A percentile compares a stretch with the other conserved stretches of the same genome.
phyloP scores from a whole-genome alignment of 2,888 invertebrate species.

The Clostera curtula region DNA sequence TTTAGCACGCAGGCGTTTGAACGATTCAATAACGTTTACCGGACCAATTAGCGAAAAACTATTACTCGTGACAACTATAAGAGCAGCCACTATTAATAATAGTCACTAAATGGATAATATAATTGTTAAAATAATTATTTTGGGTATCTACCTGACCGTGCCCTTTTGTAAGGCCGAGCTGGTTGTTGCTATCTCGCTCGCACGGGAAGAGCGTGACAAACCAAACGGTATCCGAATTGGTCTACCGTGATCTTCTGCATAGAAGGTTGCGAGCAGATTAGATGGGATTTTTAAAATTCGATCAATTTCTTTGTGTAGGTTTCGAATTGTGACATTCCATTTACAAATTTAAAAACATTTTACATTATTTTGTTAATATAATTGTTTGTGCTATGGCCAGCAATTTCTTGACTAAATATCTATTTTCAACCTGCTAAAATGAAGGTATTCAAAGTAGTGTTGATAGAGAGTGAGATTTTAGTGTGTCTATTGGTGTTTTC shows the following conservation, averaged over 20 bases:
- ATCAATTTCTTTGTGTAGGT: slow-evolving; percentile 14
- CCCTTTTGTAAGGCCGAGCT: slow-evolving; percentile 36
- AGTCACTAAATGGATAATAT: slow-evolving; percentile 11
- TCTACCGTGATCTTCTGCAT: slow-evolving; percentile 26
- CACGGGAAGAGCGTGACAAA: slow-evolving; percentile 21
- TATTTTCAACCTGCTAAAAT: too few species aligned
- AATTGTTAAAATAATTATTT: slow-evolving; percentile 7
- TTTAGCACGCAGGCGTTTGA: slow-evolving; percentile 4
- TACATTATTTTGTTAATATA: too few species aligned
- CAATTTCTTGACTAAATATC: too few species aligned
- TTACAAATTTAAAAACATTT: too few species aligned
- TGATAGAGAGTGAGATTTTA: too few species aligned
- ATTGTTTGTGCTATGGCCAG: too few species aligned
- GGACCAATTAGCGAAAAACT: slow-evolving; percentile 6
- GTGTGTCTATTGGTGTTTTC: too few species aligned
- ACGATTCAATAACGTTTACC: slow-evolving; percentile 6
- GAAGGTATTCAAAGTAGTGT: too few species aligned
- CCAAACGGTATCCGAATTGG: slow-evolving; percentile 22
- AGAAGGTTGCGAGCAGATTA: slow-evolving; percentile 18
- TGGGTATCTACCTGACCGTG: slow-evolving; percentile 32
- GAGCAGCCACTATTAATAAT: slow-evolving; percentile 3
- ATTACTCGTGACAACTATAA: slow-evolving; percentile 2
- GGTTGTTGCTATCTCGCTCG: slow-evolving; percentile 26
- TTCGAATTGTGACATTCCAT: slow-evolving; percentile 10
- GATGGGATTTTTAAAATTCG: too few species aligned